Conservation (phyloP, 2,888 invertebrate genomes). For the Synergus umbraculus region DNA sequence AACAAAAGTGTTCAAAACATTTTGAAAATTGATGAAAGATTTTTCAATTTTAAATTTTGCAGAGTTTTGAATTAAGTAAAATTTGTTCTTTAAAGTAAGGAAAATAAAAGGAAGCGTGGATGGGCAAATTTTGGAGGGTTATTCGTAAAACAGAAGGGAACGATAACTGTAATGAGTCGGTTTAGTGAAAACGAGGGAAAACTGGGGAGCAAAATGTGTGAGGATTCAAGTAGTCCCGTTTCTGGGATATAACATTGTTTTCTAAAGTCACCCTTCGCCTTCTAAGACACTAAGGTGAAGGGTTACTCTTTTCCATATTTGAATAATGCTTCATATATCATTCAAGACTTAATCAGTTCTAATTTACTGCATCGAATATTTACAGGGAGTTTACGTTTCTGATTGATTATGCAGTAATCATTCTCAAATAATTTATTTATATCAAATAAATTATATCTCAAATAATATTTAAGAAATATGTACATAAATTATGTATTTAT, state of each 20-base stretch:
- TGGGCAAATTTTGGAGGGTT: background rate
- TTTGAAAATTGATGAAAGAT: too few relatives aligned
- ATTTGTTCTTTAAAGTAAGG: too few relatives aligned
- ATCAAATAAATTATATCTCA: too few relatives aligned
- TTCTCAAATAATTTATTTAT: background rate
- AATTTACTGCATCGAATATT: background rate
- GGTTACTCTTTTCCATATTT: background rate
- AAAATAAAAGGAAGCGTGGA: background rate
- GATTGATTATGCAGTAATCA: background rate
- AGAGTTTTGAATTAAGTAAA: background rate
- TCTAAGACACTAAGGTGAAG: background rate
- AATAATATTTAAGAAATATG: too few relatives aligned
- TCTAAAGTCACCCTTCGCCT: background rate
- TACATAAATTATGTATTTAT: too few relatives aligned
- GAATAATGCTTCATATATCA: background rate
- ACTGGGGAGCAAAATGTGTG: background rate
- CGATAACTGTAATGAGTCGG: background rate
- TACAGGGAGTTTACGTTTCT: background rate
- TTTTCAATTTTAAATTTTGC: too few relatives aligned
- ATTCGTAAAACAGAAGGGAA: background rate
- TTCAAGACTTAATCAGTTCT: background rate
- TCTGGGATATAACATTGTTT: background rate
- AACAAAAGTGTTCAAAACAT: too few relatives aligned
- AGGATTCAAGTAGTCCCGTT: background rate
- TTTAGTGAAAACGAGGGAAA: background rate